Base-by-base conservation (phyloP, 2,797 vertebrate species). In the Aphelocoma californica region DNA sequence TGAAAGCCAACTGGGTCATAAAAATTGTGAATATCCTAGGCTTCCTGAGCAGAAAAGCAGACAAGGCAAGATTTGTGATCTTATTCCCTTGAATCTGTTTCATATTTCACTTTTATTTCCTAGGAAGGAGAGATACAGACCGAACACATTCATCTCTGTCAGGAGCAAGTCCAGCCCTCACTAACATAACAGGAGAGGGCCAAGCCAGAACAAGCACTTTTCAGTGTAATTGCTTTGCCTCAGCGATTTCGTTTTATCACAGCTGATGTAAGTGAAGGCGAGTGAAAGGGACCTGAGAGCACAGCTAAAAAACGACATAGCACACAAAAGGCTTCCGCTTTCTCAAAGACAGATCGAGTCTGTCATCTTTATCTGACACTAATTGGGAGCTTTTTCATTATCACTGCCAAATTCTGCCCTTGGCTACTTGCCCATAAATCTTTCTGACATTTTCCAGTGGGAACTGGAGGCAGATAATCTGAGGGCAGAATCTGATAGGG, bases 331-430 rank as follows among this genome's bases (percentile, higher is more conserved):
- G 51, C 66, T 81, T 90, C 81, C 66, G 88, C 70, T 92, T 95
- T 88, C 86, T 64, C 86, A 79, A 86, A 95, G 93, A 93, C 72
- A 81, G 84, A 96, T 91, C 0, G 3, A 89, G 72, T 44, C 81
- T 95, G 90, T 93, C 94, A 51, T 67, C 86, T 96, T 92, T 87
- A 92, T 95, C 86, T 92, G 91, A 87, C 72, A 67, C 60, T 95
- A 95, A 95, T 85, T 88, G 90, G 86, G 85, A 92, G 70, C 58
- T 75, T 93, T 94, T 92, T 86, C 92, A 93, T 92, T 90, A 95
- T 92, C 89, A 84, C 91, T 81, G 85, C 9, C 44, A 86, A 92
- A 93, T 93, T 93, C 64, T 94, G 81, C 83, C 90, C 81, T 92
- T 91, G 85, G 69, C 78, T 81, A 88, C 36, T 58, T 56, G 54